Base-by-base conservation (phyloP, 2,797 vertebrate species). In the Eremophila alpestris region DNA sequence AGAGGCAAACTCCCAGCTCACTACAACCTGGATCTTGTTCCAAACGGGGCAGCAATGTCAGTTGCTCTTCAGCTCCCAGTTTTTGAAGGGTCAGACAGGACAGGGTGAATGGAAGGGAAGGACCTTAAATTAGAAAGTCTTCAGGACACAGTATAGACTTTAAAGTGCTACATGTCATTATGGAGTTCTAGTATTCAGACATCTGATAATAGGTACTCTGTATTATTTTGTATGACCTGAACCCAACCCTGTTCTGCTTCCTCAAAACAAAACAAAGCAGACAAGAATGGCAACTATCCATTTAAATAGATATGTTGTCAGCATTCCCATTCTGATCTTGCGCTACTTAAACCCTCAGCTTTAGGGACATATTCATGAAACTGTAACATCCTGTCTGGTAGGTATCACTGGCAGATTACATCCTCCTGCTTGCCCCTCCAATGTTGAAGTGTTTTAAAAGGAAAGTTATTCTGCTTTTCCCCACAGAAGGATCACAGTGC, bases 181-280 rank as follows among this genome's bases (percentile, higher is more conserved):
- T 5, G 23, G n/a, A 83, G 43, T 43, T 74, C 60, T 51, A 75
- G 13, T 38, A 59, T 59, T 62, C 67, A 73, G 51, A 38, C 23
- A 60, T 13, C 11, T 54, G 46, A 71, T 32, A 60, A 52, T 54
- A 90, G 32, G 30, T 38, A 60, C 38, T 70, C 27, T 55, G 17
- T 48, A 56, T 56, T 89, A 34, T 73, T 87, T 43, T 34, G 46
- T 18, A n/a, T 24, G 38, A 70, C 68, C 71, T 78, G 30, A 93
- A 71, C 70, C 36, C n/a, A 91, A 70, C 38, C 5, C 49, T 59
- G 23, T 41, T 89, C 74, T 87, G 59, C 78, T 74, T 83, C 45
- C 71, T 93, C 68, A 51, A 78, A 89, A 45, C 41, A 84, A 80
- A 92, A 78, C 40, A 79, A 69, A 88, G 22, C 71, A 86, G 64